Base-by-base conservation (phyloP, 2,888 invertebrate species). In the Platycheirus rosarum region DNA sequence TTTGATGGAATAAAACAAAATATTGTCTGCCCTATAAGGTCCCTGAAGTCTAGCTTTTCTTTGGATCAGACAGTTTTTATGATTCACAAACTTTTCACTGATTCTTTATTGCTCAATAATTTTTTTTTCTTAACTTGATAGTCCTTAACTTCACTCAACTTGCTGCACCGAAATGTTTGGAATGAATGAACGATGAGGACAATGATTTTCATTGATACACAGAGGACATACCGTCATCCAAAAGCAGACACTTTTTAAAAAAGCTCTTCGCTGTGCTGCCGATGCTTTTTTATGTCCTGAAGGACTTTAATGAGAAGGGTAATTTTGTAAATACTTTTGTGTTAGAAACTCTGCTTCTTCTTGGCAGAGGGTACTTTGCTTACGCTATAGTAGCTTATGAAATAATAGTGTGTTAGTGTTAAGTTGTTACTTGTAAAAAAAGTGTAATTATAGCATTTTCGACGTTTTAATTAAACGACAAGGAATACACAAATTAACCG, bases 201-300 rank as follows among this genome's bases (percentile, higher is more conserved):
- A 70, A 71, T 66, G 70, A 66, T 76, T 80, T 76, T 80, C 76
- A 80, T 80, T 80, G 80, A 80, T 80, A 76, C 75, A 57, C 77
- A 65, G 53, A 63, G 62, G 44, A 60, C 2, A 40, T 5, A 2
- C 26, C 14, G 26, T 57, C 57, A 57, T 14, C 20, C 46, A 69
- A 14, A 48, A 40, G 57, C 49, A 35, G 20, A 35, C 7, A 40
- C 23, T 9, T 60, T 60, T 42, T 48, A 9, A 2, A 20, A 63
- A 55, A 82, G 80, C 80, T 80, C 66, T 76, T 71, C 63, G 16
- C 20, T 37, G 11, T 7, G 9, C 48, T 49, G 20, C 44, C 26
- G 18, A 11, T 66, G 35, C 51, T 18, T 13, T 44, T 69, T 40
- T 62, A 8, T 8, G 13, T 35, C 29, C 29, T n/a, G n/a, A n/a